A percentile compares a stretch with the other conserved stretches of the same genome.
phyloP scores from a whole-genome alignment of 2,113 vertebrate species.

The Andinoacara biseriatus region DNA sequence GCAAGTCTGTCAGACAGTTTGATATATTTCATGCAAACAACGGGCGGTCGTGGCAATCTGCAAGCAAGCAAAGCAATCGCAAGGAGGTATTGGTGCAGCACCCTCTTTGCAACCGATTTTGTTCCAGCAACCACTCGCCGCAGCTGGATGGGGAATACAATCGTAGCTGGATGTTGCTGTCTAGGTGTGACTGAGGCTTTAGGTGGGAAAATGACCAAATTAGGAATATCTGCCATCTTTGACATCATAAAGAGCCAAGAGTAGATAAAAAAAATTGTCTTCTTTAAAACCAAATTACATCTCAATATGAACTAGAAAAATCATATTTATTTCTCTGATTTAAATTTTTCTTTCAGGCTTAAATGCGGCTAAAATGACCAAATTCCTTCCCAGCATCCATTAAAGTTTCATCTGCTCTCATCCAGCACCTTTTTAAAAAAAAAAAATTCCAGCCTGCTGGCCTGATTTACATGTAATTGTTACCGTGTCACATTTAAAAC shows the following conservation, averaged over 20 bases:
- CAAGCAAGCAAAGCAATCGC: too few species aligned
- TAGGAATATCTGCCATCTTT: not conserved
- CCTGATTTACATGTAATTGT: slow-evolving; percentile 39
- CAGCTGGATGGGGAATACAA: not conserved
- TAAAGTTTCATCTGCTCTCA: slow-evolving; percentile 15
- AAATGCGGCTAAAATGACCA: not conserved
- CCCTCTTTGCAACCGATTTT: not conserved
- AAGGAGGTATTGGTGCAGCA: not conserved
- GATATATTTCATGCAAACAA: too few species aligned
- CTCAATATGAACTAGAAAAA: not conserved
- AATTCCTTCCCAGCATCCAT: not conserved
- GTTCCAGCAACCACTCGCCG: not conserved
- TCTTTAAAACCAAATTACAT: not conserved
- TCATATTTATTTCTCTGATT: not conserved
- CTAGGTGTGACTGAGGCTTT: not conserved
- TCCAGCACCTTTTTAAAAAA: not conserved
- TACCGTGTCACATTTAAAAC: slow-evolving; percentile 7
- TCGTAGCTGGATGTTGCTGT: not conserved
- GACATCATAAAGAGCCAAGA: not conserved
- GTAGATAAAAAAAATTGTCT: not conserved
- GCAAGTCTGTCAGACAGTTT: too few species aligned
- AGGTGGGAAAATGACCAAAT: not conserved
- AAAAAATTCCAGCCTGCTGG: not conserved
- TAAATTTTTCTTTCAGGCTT: not conserved
- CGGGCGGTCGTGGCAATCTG: too few species aligned